Base-by-base conservation (phyloP, 2,888 invertebrate species). In the Odontomyia ornata region DNA sequence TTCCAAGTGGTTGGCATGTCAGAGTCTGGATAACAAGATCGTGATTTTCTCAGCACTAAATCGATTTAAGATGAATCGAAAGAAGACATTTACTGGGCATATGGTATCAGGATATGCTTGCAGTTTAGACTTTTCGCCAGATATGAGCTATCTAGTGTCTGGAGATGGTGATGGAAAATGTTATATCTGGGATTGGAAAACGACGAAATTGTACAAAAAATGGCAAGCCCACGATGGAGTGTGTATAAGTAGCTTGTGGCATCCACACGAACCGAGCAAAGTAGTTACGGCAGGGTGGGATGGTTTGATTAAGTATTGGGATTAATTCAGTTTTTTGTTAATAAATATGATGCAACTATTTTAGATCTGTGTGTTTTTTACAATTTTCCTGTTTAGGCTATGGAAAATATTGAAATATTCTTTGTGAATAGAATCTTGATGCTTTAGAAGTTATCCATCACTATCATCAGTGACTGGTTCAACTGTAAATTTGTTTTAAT, bases 61-160 rank as follows among this genome's bases (percentile, higher is more conserved):
- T 88, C 90, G 98, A 80, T 98, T 99, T 87, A 98, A 99, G 88
- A 93, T 98, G 90, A 98, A 99, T 88, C 89, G 98, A 30, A 99
- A 99, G 87, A 99, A 99, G 87, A 94, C 95, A 0, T 99, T 99
- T 87, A 93, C 93, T 0, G 99, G 99, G 0, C 99, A 99, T 85
- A 99, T 99, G 98, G 99, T 99, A 0, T 98, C 99, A 9, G 99
- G 99, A 0, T 99, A 99, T 87, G 99, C 99, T 0, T 99, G 99
- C 85, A 92, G 94, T 1, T 89, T 98, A 7, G 99, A 99, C 87
- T 99, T 96, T 87, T 98, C 98, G 1, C 99, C 99, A 0, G 99
- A 99, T 85, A 98, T 99, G 98, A 97, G 98, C 83, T 99, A 99
- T 85, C 88, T 99, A 56, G 93, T 97, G 75, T 98, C 98, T 0